Evolutionary conservation across 2,888 invertebrate genomes (phyloP), one percentile per base, ranked within the genome.

Genomic region (Acanthosepion pharaonis): DNA sequence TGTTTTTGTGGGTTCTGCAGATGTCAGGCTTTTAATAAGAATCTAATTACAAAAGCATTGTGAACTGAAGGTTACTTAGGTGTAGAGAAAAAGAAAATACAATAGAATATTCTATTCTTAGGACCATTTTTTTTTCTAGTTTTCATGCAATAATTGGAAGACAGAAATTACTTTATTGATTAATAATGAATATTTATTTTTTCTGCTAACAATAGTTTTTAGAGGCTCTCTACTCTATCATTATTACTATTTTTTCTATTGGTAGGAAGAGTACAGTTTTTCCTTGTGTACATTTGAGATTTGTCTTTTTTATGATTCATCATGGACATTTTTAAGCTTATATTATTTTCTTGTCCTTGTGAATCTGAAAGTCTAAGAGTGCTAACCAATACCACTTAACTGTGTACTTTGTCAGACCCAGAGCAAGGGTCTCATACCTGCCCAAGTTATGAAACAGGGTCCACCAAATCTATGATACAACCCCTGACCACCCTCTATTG

Each of bases 31-130:
- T 78, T 78, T 78, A 78, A 78, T 78, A 78, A 78, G 78, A 78
- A n/a, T 78, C 78, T 78, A 78, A 78, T 78, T 78, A 78, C 78
- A 78, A 78, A n/a, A 78, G 78, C 78, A 78, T 78, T 78, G 78
- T 78, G 78, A 78, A 78, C 78, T 33, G 78, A 33, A n/a, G 78
- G 78, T 78, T 6, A 78, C 78, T 78, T 78, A 78, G 78, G n/a
- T 78, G 33, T 78, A n/a, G 33, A 78, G 78, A 18, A 9, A 78
- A 33, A 78, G 78, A n/a, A 78, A 59, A 59, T 59, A 78, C 78
- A 78, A 5, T 15, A 33, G 33, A 78, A 78, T 15, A 78, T 78
- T n/a, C n/a, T n/a, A n/a, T 15, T n/a, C n/a, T n/a, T 78, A n/a
- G n/a, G 78, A 78, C 78, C 78, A 78, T 78, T 78, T 78, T 59